Evolutionary conservation across 1,140 invertebrate species (phyloP), one percentile per base, ranked within the genome.

Genomic region (Ptiloglossa arizonensis): DNA sequence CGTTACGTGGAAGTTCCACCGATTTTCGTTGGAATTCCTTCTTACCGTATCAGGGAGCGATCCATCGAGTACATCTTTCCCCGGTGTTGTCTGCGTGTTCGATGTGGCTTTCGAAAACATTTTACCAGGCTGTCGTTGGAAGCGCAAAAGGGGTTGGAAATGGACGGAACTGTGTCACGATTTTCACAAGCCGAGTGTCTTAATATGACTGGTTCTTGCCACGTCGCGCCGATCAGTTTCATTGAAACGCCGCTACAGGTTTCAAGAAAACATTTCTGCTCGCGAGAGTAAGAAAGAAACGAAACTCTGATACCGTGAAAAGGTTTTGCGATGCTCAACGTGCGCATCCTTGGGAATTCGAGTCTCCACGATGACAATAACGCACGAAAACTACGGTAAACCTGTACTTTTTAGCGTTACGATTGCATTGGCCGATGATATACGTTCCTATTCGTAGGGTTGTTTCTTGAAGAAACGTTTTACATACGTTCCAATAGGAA

Each of bases 21-120:
- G 6, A 38, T n/a, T 27, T 68, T 19, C 11, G 1, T n/a, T 29
- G 0, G 5, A 22, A 46, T 1, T 57, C 24, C 41, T 5, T 1
- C 48, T 68, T 69, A 85, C 83, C 81, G 57, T 83, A 35, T 85
- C 82, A 6, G 46, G n/a, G 3, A 27, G 29, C 1, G 52, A 60
- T 2, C 5, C 46, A n/a, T 19, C 60, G 2, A 35, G 2, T 0
- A 0, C 2, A 13, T 62, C 8, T 29, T n/a, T 5, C 4, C 1
- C 15, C 6, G 0, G 1, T 4, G 0, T 17, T 0, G 24, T 24
- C 4, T 5, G 29, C 1, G 1, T 35, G 29, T 54, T 38, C 5
- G 15, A 8, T 4, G 17, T 5, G 22, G 13, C 15, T 71, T 63
- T 73, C 5, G 54, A 50, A 32, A 83, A 75, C 82, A 84, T 84